Conservation (phyloP, 2,113 vertebrate species). For the Heptranchias perlo region DNA sequence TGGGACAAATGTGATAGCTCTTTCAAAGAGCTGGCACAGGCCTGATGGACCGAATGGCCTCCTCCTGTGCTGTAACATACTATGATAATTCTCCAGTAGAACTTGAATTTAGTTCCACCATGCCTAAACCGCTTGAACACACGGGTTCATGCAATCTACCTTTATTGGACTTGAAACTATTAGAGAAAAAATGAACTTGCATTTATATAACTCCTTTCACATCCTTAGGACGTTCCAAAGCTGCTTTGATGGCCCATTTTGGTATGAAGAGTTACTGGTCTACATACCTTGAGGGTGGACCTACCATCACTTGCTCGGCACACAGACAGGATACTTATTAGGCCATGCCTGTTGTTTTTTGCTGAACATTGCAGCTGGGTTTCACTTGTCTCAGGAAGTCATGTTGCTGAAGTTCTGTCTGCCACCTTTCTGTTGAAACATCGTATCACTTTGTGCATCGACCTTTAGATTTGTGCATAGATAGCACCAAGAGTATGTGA, state of each 20-base stretch:
- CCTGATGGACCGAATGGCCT: too few relatives aligned
- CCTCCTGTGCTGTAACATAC: too few relatives aligned
- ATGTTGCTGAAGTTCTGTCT: not conserved
- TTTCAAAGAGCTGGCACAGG: too few relatives aligned
- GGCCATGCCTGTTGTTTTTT: not conserved
- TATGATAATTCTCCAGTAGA: too few relatives aligned
- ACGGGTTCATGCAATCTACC: too few relatives aligned
- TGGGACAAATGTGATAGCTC: too few relatives aligned
- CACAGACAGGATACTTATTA: not conserved
- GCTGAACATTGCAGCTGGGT: not conserved
- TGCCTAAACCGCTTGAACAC: too few relatives aligned
- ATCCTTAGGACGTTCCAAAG: not conserved
- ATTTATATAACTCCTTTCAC: not conserved
- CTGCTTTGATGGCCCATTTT: not conserved
- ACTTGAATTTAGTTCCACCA: too few relatives aligned
- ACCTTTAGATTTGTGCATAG: not conserved
- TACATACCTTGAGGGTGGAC: not conserved
- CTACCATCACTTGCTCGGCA: not conserved
- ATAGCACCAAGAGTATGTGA: not conserved
- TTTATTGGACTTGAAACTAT: too few relatives aligned
- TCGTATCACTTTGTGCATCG: not conserved
- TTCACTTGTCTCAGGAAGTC: slow-evolving; percentile 7
- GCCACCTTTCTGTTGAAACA: not conserved
- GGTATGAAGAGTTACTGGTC: not conserved
- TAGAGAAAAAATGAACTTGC: too few relatives aligned